Evolutionary conservation across 2,113 vertebrate genomes (phyloP), one percentile per base, ranked within the genome.

Genomic region (Eolophus roseicapilla): DNA sequence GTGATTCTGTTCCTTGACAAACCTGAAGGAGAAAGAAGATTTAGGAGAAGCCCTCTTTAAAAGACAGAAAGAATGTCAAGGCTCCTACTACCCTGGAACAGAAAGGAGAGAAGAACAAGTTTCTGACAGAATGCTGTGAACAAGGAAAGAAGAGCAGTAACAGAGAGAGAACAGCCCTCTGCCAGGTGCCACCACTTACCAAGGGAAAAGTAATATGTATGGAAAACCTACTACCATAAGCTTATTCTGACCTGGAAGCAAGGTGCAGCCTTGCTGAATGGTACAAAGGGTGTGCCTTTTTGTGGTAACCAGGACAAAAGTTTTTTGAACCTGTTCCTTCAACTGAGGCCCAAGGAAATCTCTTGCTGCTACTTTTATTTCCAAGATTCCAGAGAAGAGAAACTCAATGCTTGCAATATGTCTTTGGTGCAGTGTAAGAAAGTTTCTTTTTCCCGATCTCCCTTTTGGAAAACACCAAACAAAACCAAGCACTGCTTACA

Each of bases 21-120:
- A 95, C 6, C 6, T 79, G 24, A 93, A 77, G 74, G 17, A 78
- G 6, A 95, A 86, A 59, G 39, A 59, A 4, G 23, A 69, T 46
- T 92, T 75, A 46, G n/a, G 19, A 82, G 39, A 78, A 88, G n/a
- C 2, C 6, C 8, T 37, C 25, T 50, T 29, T 64, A 21, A 29
- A 69, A 69, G 27, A 75, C 52, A 47, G 2, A 49, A 53, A 53
- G 1, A 17, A 33, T 24, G 14, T 67, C 6, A 17, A 23, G 17
- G 31, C 10, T 92, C 53, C 27, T 2, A 2, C 28, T 49, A 39
- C 1, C 4, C 55, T 0, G 0, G 19, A 86, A 69, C 1, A 69
- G 39, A 55, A 20, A 74, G 8, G 24, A 75, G 5, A 7, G 41
- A 74, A 75, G 35, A 50, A 37, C 13, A 24, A 4, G 21, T 63